Base-by-base conservation (phyloP, 2,797 vertebrate genomes). In the Ptychobarbus kaznakovi region DNA sequence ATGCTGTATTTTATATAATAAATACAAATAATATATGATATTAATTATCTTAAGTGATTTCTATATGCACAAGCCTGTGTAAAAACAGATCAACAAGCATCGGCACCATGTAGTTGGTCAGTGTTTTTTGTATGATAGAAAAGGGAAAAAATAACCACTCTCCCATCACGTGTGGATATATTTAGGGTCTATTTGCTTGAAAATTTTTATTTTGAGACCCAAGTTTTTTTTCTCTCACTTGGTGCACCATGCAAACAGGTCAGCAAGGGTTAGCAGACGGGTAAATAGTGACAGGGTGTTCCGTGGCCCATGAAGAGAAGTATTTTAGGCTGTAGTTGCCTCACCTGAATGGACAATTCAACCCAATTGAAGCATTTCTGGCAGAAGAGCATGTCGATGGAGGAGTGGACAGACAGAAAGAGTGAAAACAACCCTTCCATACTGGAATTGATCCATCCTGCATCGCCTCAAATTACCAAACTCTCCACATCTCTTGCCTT, bases 101-200 rank as follows among this genome's bases (percentile, higher is more conserved):
- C 1, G 35, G 32, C 6, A 12, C 51, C 74, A 77, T 63, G 56
- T 15, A 78, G 56, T 63, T 80, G 66, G 75, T 80, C 77, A 85
- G 61, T 13, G 66, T 42, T 46, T 42, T 77, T 80, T 80, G 25
- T 63, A 69, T 49, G 38, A 25, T 32, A 63, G 53, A n/a, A 58
- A 42, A 49, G 28, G 72, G 46, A 15, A 77, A 73, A 84, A 73
- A 49, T 42, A 68, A 84, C 66, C 22, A 69, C 66, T 81, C n/a
- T 58, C 16, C 35, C 35, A 16, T 69, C 15, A 84, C 25, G 16
- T 84, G 76, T 65, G 40, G 87, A 86, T 94, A 94, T 95, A 94
- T 95, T 94, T 94, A 94, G 94, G 82, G 70, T 92, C 90, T 93
- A 93, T 95, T 93, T 95, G 92, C 94, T 94, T 93, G 91, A 93